Evolutionary conservation across 2,888 invertebrate species (phyloP), one percentile per base, ranked within the genome.

Genomic region (Fissipunctia ypsillon): DNA sequence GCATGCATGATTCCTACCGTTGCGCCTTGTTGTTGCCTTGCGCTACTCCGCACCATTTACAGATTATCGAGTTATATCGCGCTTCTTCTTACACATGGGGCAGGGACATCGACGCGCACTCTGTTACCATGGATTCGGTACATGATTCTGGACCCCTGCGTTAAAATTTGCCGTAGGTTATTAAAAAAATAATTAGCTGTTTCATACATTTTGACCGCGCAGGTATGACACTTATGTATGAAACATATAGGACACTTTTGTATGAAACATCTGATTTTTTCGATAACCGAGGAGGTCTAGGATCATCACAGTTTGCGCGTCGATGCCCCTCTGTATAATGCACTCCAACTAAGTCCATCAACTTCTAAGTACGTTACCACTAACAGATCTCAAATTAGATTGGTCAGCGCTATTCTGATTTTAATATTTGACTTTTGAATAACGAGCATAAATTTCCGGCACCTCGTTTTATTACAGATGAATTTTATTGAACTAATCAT

Each of bases 1-100:
- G 90, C 91, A 91, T 91, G 92, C 92, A 90, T 91, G 89, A 91
- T 91, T 88, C 88, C 86, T 80, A 81, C 87, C 86, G 84, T 76
- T 87, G 82, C 81, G 65, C 69, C 78, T 78, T 50, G 50, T 50
- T 75, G 72, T 76, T 63, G 81, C 88, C 83, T 86, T 81, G 85
- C 73, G 76, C 88, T 88, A 88, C 88, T 83, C 84, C 87, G 84
- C 88, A 91, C 87, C 87, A 87, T 90, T 88, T 89, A 88, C 79
- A 88, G 84, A 86, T 87, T 85, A 85, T 85, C 80, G 83, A 85
- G 83, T 84, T 88, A 84, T 84, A 73, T 81, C 65, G 70, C 64
- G 16, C 80, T 88, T 82, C 84, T 84, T 80, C 78, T 82, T 78
- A 84, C n/a, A n/a, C n/a, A n/a, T n/a, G n/a, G n/a, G n/a, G n/a